phyloP scores from a whole-genome alignment of 2,888 invertebrate species.

The Drosophila lacicola region DNA sequence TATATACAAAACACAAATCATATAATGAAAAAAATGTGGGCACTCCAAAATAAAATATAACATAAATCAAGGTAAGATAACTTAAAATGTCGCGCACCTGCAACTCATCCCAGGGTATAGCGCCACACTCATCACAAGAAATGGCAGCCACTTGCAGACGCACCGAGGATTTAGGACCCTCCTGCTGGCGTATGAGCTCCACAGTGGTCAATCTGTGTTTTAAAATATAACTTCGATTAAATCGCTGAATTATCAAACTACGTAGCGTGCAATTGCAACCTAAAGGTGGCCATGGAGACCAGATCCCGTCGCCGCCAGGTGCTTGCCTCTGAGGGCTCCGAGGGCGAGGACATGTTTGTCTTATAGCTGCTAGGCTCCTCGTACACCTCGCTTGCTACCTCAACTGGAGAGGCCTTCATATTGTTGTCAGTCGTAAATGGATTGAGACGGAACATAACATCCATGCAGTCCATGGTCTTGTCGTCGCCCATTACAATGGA shows the following conservation, averaged over 20 bases:
- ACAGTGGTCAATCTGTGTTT: constrained; percentile 90
- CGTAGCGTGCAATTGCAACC: constrained; percentile 62
- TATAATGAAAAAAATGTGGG: constrained; percentile 23
- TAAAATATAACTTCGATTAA: neutral
- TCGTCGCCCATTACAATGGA: constrained; percentile 90
- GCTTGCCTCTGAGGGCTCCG: constrained; percentile 92
- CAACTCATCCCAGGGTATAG: constrained; percentile 97
- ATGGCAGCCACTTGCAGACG: constrained; percentile 90
- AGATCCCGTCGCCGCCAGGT: constrained; percentile 92
- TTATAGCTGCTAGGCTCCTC: constrained; percentile 88
- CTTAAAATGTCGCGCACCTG: constrained; percentile 88
- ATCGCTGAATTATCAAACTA: constrained; percentile 22
- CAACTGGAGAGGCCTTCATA: constrained; percentile 86
- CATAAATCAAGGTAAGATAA: neutral
- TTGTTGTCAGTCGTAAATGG: constrained; percentile 86
- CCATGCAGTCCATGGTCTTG: constrained; percentile 89
- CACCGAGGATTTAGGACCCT: constrained; percentile 88
- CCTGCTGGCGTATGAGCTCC: constrained; percentile 90
- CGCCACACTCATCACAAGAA: constrained; percentile 92
- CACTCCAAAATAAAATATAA: constrained; percentile 19
- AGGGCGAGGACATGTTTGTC: constrained; percentile 91
- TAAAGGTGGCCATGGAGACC: constrained; percentile 87
- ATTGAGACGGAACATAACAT: constrained; percentile 88
- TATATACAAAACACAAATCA: constrained; percentile 60
- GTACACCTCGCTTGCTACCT: constrained; percentile 93